Evolutionary conservation across 2,888 invertebrate species (phyloP), one percentile per base, ranked within the genome.

Genomic region (Disparrhopalites patrizii): DNA sequence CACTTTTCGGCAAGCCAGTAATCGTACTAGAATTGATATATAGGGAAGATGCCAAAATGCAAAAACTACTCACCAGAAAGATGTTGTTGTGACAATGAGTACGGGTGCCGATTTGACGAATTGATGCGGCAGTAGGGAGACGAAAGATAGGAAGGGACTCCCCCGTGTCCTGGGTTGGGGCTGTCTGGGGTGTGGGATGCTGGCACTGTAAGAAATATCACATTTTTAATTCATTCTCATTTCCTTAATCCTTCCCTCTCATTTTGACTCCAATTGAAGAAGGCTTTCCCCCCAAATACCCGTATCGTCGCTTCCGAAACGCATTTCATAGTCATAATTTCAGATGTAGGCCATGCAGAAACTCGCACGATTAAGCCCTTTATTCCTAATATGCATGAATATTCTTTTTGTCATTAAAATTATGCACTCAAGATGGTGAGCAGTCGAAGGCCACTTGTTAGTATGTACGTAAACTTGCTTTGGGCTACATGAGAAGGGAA

Each of bases 171-270:
- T 36, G 75, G 70, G 67, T 75, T 76, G n/a, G 76, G 77, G 68
- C 77, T 76, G 65, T 76, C 76, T 61, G 76, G 76, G 43, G 76
- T 76, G 63, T 75, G 73, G 47, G 76, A 71, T 55, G 71, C 75
- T 70, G 74, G 75, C 69, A 75, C 79, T 79, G 76, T 20, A 74
- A 71, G 70, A 33, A 66, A 63, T 36, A 60, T n/a, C 13, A 55
- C 4, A 65, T n/a, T 15, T 18, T 25, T 4, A 56, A 63, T 56
- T 23, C 43, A 61, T 36, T 25, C 23, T 40, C 8, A 58, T 23
- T 36, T 18, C n/a, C 8, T 58, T n/a, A 8, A 38, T 58, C 43
- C 25, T 43, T 15, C 8, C 33, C 15, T 27, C 56, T 18, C 10
- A 15, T 56, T 33, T 28, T 31, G 25, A n/a, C n/a, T n/a, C n/a